A percentile compares a stretch with the other conserved stretches of the same genome.
Evolutionary conservation across 2,797 vertebrate species (phyloP).

Genomic region (Enteromius paludinosus): DNA sequence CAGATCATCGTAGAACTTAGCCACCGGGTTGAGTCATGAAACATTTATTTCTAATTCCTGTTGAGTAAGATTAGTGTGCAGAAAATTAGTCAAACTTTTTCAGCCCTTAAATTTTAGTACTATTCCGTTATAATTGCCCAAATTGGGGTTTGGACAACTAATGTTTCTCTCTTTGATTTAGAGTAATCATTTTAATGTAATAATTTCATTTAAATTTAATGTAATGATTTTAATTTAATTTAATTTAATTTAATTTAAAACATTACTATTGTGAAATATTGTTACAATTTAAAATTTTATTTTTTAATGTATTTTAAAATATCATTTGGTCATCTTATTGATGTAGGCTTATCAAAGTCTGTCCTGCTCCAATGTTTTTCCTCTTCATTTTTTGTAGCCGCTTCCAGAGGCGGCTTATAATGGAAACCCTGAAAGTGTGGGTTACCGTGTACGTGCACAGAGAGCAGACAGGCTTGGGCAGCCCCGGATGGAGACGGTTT

Average conservation of each 20-base stretch:
- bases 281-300: background rate
- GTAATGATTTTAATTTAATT: background rate
- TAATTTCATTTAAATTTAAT: too few relatives aligned
- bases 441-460: constrained; percentile 84
- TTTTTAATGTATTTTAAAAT: background rate
- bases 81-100: background rate
- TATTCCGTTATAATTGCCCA: background rate
- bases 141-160: background rate
- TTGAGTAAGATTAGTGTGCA: background rate
- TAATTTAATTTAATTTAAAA: background rate
- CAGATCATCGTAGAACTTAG: constrained; percentile 10
- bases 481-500: constrained; percentile 68
- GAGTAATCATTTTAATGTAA: too few relatives aligned
- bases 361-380: background rate
- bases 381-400: constrained; percentile 72
- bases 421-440: constrained; percentile 88
- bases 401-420: constrained; percentile 86
- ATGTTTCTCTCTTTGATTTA: background rate
- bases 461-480: constrained; percentile 72
- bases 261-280: background rate
- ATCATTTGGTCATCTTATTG: background rate
- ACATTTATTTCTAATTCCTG: constrained; percentile 1
- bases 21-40: background rate
- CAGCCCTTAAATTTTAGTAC: background rate
- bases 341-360: constrained; percentile 3